Evolutionary conservation across 2,113 vertebrate genomes (phyloP).

Genomic region (Petromus typicus): DNA sequence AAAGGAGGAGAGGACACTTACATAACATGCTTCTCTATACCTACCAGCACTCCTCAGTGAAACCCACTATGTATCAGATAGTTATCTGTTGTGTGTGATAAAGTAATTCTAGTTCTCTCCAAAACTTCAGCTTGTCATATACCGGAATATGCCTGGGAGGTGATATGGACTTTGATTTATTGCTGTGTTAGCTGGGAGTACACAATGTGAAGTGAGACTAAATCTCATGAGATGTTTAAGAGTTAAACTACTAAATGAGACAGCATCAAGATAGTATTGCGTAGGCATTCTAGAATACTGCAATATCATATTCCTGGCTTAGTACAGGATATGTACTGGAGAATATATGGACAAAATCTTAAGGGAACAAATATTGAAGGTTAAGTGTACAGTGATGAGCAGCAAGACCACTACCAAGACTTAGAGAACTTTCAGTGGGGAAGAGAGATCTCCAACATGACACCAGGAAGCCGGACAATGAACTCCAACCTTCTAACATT

Average conservation of each 20-base stretch:
- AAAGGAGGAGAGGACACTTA: background rate
- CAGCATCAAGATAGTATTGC: background rate
- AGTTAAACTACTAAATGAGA: background rate
- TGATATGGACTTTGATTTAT: background rate
- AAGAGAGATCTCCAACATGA: background rate
- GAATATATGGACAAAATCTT: background rate
- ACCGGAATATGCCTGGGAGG: background rate
- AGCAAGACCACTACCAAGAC: background rate
- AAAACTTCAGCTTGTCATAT: background rate
- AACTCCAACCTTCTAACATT: background rate
- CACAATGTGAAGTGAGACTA: background rate
- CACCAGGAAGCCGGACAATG: background rate
- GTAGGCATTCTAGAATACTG: background rate
- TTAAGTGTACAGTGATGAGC: fast-evolving
- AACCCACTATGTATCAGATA: background rate
- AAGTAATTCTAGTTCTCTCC: background rate
- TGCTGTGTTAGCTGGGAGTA: background rate
- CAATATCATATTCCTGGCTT: background rate
- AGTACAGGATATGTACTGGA: background rate
- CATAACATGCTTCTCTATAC: background rate
- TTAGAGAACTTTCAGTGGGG: background rate
- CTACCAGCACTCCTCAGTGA: background rate
- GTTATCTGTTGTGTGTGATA: background rate
- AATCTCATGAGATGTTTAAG: slow-evolving; percentile 7
- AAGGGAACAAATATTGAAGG: background rate